Percentiles rank a stretch among this genome's conserved stretches.
Conservation (phyloP, 2,797 vertebrate genomes). For the Periparus ater region DNA sequence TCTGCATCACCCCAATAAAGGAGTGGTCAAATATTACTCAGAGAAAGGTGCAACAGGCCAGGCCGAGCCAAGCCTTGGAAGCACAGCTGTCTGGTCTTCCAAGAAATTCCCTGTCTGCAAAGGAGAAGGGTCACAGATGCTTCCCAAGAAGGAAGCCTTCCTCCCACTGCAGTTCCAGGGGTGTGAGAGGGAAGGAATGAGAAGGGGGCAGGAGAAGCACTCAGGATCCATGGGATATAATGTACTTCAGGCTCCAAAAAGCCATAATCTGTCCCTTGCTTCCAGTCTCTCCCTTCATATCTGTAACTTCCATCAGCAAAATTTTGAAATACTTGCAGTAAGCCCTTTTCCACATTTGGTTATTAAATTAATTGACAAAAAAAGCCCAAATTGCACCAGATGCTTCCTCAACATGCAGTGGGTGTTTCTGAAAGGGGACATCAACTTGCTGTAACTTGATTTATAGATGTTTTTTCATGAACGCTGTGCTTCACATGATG, state of each 20-base stretch:
- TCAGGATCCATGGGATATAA: neutral
- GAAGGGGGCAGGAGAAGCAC: neutral
- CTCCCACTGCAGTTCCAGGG: neutral
- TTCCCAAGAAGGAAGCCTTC: neutral
- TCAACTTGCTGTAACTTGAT: neutral
- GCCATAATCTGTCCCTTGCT: neutral
- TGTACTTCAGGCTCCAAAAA: neutral
- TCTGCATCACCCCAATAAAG: neutral
- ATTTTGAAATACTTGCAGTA: neutral
- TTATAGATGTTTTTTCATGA: neutral
- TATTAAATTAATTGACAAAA: conserved; percentile 9
- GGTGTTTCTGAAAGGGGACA: neutral
- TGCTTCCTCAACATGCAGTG: neutral
- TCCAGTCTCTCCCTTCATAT: neutral
- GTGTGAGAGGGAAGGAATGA: neutral
- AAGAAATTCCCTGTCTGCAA: neutral
- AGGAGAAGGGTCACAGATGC: neutral
- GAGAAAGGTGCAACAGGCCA: neutral
- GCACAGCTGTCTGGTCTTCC: neutral
- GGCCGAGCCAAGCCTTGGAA: neutral
- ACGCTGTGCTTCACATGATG: neutral
- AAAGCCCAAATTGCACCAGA: neutral
- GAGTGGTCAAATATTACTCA: neutral
- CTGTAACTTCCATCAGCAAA: conserved; percentile 38
- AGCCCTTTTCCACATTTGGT: neutral